A percentile compares a stretch with the other conserved stretches of the same genome.
Evolutionary conservation across 2,888 invertebrate genomes (phyloP).

Genomic region (Pharmacophagus antenor): DNA sequence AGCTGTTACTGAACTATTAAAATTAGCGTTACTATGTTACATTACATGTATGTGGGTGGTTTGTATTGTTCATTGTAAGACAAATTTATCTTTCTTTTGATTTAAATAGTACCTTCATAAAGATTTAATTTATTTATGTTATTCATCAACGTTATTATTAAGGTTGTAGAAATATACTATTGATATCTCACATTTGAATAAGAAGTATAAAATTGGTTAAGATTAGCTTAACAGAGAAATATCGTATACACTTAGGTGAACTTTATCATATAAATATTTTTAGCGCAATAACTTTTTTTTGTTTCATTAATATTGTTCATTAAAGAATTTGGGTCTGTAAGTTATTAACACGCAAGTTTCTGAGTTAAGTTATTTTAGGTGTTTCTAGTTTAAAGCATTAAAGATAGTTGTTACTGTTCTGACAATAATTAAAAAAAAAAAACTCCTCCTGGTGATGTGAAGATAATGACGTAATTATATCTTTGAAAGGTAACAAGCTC

Average conservation of each 20-base stretch:
- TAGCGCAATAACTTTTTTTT: background rate
- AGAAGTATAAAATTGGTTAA: background rate
- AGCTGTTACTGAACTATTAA: slow-evolving; percentile 47
- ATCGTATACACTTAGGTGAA: background rate
- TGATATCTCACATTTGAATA: background rate
- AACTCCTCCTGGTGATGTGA: background rate
- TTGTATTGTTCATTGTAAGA: slow-evolving; percentile 37
- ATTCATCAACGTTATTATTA: background rate
- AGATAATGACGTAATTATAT: slow-evolving; percentile 14
- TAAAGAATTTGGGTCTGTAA: no score
- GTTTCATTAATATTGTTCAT: background rate
- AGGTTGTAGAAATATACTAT: background rate
- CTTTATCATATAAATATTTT: background rate
- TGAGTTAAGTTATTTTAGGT: background rate
- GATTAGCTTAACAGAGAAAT: background rate
- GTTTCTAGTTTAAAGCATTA: no score
- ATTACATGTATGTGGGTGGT: slow-evolving; percentile 46
- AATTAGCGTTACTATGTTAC: slow-evolving; percentile 45
- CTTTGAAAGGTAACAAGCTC: slow-evolving; percentile 24
- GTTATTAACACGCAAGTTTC: background rate
- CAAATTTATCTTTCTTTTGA: slow-evolving; percentile 16
- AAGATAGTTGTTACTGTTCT: background rate
- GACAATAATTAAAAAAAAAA: no score
- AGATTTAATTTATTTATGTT: slow-evolving; percentile 1
- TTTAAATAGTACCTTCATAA: slow-evolving; percentile 4